Evolutionary conservation across 2,888 invertebrate genomes (phyloP), one percentile per base, ranked within the genome.

Genomic region (Dione juno): DNA sequence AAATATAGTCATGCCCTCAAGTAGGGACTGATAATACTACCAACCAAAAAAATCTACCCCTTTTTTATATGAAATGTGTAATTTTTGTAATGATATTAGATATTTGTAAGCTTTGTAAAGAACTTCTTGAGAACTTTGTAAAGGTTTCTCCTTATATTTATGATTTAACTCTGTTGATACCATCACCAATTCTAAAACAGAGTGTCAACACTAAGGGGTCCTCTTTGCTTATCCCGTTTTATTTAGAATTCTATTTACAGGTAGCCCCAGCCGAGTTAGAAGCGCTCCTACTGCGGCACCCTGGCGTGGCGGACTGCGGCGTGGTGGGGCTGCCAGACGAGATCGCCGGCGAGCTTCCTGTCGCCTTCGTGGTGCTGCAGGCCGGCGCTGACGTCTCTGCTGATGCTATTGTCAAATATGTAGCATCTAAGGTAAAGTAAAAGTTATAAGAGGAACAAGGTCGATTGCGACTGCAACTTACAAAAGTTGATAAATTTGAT

Each of bases 231-330:
- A n/a, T n/a, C n/a, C n/a, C n/a, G n/a, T n/a, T n/a, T n/a, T n/a
- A n/a, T n/a, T 45, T 13, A 14, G 14, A 14, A 7, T 14, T 50
- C 3, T 50, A 13, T 19, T 8, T 13, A 0, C 21, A 96, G 95
- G 95, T 95, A 50, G 96, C 98, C 0, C 98, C 98, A 3, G 97
- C 98, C 0, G 98, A 98, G 89, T 87, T 98, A 50, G 98, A 98
- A 87, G 95, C 95, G 16, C 80, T 98, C 63, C 85, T 98, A 50
- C 88, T 97, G 66, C 95, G 95, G 48, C 95, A 97, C 89, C 91
- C 94, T 0, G 94, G 94, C 67, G 94, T 98, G 64, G 94, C 94
- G 68, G 97, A 98, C 82, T 96, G 94, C 21, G 98, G 96, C 45
- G 98, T 98, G 45, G 94, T 97, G 80, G 98, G 97, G 16, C 84